Evolutionary conservation across 2,888 invertebrate species (phyloP).

Genomic region (Acanthosepion lycidas): DNA sequence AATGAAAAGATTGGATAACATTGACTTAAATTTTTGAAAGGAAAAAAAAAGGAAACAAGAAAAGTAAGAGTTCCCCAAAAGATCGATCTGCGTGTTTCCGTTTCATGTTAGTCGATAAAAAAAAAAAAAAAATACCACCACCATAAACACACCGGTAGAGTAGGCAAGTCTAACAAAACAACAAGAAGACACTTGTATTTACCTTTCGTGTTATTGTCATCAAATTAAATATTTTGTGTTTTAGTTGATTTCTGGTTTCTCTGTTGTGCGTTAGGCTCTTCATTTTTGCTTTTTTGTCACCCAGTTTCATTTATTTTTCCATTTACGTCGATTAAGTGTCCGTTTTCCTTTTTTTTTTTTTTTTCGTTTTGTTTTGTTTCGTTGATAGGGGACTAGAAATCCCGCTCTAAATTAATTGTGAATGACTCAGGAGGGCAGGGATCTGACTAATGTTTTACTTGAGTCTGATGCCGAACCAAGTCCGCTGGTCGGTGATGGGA

Average conservation of each 20-base stretch:
- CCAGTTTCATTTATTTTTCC: neutral
- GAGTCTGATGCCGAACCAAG: slow-evolving; percentile 38
- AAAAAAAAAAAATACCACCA: neutral
- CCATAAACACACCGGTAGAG: neutral
- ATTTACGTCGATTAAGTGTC: neutral
- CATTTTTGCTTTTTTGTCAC: neutral
- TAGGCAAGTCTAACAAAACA: neutral
- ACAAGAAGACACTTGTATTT: neutral
- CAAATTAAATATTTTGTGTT: neutral
- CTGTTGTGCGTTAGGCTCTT: neutral
- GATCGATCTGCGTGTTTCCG: neutral
- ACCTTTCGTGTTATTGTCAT: neutral
- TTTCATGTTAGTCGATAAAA: neutral
- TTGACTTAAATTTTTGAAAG: neutral
- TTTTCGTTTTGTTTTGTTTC: neutral
- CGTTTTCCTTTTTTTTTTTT: neutral
- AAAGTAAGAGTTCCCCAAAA: neutral
- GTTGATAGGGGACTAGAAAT: neutral
- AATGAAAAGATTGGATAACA: neutral
- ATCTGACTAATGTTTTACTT: slow-evolving; percentile 40
- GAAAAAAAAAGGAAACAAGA: neutral
- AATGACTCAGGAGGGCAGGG: slow-evolving; percentile 42
- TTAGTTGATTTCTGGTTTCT: neutral
- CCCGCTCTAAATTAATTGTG: neutral
- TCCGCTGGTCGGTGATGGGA: neutral